Base-by-base conservation (phyloP, 2,797 vertebrate species). In the Phoeniculus purpureus region DNA sequence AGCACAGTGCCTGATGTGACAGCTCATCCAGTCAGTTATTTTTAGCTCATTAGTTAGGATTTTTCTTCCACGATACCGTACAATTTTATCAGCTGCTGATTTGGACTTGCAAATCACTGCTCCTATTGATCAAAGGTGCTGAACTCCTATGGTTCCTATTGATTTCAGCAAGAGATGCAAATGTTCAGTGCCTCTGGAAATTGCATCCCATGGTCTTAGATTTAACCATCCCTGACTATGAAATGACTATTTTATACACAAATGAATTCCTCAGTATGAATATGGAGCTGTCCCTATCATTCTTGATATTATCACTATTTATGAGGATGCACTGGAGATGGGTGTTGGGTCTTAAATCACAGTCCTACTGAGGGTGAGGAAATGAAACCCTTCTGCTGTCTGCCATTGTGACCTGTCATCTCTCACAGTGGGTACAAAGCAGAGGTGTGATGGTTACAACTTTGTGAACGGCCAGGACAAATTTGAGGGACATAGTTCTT, bases 41-140 rank as follows among this genome's bases (percentile, higher is more conserved):
- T 93, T 94, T 92, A 87, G 81, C 80, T 34, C 64, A 34, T 94
- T 85, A 87, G 73, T 43, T 58, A 55, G n/a, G 26, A 58, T 81
- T 92, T 94, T 89, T 85, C 47, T 91, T 92, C 79, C 70, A 19
- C 55, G 43, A 40, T 89, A 45, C 70, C 64, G 65, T 27, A 25
- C 48, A 47, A 27, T 87, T 92, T 94, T 93, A 85, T 87, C 84
- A 89, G 72, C 34, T 66, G 61, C 82, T 83, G 76, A 81, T 93
- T 85, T 89, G 88, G 85, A 85, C 52, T 90, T 95, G 93, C 89
- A 94, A 90, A 94, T 95, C 76, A 51, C 34, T 29, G 45, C 50
- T 93, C 60, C 56, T 90, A 90, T 94, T 94, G 95, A 95, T 95
- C 93, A 92, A 60, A 94, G 92, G 79, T 94, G 90, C 86, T 87